These are phyloP conservation scores for Autographa gamma DNA, from an alignment of 2,888 invertebrate genomes.

Conservation along the genomic window DNA sequence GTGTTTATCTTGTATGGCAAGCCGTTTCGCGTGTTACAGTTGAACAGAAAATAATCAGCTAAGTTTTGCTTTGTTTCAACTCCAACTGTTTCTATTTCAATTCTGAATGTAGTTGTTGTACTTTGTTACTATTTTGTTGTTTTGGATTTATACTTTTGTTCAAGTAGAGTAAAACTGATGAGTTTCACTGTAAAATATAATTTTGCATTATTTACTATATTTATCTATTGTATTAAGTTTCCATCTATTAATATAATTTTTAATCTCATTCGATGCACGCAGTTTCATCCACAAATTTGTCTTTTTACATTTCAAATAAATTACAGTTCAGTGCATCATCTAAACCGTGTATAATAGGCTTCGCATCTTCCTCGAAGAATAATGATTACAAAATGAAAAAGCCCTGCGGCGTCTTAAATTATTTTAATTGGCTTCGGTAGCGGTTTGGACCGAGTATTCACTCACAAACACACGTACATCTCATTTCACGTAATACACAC, in stretches of 20 bases:
- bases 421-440: slow-evolving; percentile 90
- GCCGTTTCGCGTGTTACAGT: slow-evolving; percentile 79
- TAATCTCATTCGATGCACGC: slow-evolving; percentile 55
- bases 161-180: not conserved
- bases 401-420: slow-evolving; percentile 86
- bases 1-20: slow-evolving; percentile 80
- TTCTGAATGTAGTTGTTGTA: slow-evolving; percentile 52
- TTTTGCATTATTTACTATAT: not conserved
- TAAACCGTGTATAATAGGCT: slow-evolving; percentile 86
- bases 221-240: slow-evolving; percentile 11
- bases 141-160: slow-evolving; percentile 41
- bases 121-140: slow-evolving; percentile 48
- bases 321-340: slow-evolving; percentile 81
- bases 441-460: slow-evolving; percentile 75
- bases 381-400: slow-evolving; percentile 88
- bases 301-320: slow-evolving; percentile 72
- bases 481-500: slow-evolving; percentile 62
- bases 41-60: slow-evolving; percentile 80
- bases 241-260: slow-evolving; percentile 21
- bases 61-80: slow-evolving; percentile 74
- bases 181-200: not conserved
- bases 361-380: slow-evolving; percentile 84
- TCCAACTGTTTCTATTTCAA: slow-evolving; percentile 69
- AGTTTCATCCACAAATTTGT: slow-evolving; percentile 58
- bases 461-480: slow-evolving; percentile 66